phyloP scores from a whole-genome alignment of 1,140 invertebrate species.

The Chymomyza costata region DNA sequence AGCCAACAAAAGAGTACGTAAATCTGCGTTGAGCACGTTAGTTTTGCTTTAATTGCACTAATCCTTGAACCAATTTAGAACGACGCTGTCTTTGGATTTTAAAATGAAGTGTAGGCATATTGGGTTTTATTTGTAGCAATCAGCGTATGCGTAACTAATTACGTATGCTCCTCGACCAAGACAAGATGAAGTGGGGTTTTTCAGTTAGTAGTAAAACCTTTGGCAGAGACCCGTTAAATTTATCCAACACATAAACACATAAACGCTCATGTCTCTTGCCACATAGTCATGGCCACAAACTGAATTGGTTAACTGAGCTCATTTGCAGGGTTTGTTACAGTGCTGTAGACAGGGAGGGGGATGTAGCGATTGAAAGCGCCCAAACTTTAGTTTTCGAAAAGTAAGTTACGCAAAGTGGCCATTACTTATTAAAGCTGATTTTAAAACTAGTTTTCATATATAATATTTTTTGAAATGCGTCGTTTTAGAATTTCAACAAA shows the following conservation, averaged over 20 bases:
- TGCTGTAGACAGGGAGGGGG: no score
- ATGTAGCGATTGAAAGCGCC: no score
- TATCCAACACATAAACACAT: conserved; percentile 13
- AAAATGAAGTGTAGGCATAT: conserved; percentile 43
- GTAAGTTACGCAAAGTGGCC: no score
- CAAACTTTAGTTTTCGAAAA: no score
- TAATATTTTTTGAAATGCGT: no score
- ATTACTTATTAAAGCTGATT: no score
- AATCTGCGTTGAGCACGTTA: conserved; percentile 62
- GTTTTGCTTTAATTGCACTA: conserved; percentile 56
- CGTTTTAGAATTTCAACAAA: no score
- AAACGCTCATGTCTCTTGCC: conserved; percentile 1
- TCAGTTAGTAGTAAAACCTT: no score
- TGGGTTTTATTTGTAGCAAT: conserved; percentile 26
- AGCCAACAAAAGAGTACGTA: conserved; percentile 53
- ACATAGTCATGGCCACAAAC: conserved; percentile 48
- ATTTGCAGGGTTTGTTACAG: conserved; percentile 47
- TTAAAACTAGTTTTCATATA: conserved; percentile 21
- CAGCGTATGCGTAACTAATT: conserved; percentile 63
- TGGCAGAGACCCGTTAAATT: conserved; percentile 33
- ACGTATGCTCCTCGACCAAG: conserved; percentile 53
- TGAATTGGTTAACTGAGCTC: conserved; percentile 66
- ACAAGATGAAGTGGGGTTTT: no score
- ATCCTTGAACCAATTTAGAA: conserved; percentile 67
- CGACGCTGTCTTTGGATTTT: conserved; percentile 29